Evolutionary conservation across 2,797 vertebrate genomes (phyloP).

Genomic region (Enteromius anoplus): DNA sequence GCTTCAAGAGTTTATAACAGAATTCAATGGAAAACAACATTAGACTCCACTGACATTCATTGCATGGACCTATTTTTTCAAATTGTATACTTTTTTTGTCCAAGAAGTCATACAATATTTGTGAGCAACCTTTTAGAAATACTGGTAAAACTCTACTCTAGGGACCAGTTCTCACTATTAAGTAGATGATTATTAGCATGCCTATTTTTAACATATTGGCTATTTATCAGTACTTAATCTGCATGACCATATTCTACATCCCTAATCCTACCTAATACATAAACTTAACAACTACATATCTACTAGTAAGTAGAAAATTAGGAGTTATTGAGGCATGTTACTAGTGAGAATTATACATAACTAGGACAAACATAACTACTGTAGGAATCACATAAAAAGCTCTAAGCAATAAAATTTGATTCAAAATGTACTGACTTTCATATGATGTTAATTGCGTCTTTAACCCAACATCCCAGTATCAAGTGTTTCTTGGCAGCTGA

Average conservation of each 20-base stretch:
- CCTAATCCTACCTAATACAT: background rate
- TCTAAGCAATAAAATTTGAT: background rate
- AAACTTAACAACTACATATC: background rate
- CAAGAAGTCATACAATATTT: background rate
- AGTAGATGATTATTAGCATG: background rate
- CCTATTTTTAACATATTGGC: background rate
- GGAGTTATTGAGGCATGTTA: background rate
- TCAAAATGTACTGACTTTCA: background rate
- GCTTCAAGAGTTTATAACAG: too few relatives aligned
- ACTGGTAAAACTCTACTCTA: background rate
- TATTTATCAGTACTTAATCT: background rate
- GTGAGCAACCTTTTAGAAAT: background rate
- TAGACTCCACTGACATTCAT: too few relatives aligned
- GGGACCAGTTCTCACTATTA: background rate
- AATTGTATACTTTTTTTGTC: background rate
- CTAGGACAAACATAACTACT: background rate
- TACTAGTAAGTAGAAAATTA: background rate
- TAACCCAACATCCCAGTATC: background rate
- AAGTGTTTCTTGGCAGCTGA: background rate
- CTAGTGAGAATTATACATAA: too few relatives aligned
- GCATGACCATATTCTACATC: background rate
- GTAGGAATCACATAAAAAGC: background rate
- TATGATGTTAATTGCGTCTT: slow-evolving; percentile 4
- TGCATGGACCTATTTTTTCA: too few relatives aligned
- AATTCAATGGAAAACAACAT: background rate